Percentiles rank a stretch among this genome's conserved stretches.
These are phyloP conservation scores for Chrysodeixis includens DNA, from an alignment of 2,888 invertebrate genomes.

Conservation along the genomic window DNA sequence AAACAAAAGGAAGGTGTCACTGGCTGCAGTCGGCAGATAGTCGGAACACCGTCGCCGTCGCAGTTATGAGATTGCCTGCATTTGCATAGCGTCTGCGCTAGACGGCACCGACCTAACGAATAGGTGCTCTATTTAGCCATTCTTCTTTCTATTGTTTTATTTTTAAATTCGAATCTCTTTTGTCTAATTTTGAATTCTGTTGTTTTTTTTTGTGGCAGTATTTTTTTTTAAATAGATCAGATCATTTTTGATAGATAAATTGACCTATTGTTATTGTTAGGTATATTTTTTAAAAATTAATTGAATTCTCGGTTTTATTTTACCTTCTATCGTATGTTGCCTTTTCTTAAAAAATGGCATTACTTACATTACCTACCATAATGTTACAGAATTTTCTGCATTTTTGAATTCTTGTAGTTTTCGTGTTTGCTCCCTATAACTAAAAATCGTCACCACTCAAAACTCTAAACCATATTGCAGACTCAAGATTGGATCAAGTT, in stretches of 20 bases:
- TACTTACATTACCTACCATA: too few relatives aligned
- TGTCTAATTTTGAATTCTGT: background rate
- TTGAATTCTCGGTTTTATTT: too few relatives aligned
- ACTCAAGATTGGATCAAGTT: constrained; percentile 17
- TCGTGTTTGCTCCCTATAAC: too few relatives aligned
- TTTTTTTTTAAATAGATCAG: too few relatives aligned
- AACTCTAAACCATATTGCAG: constrained; percentile 12
- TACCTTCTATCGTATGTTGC: too few relatives aligned
- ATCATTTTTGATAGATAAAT: too few relatives aligned
- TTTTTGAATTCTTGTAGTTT: too few relatives aligned
- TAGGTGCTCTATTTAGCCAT: constrained; percentile 45
- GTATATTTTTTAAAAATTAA: too few relatives aligned
- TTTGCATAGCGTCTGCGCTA: constrained; percentile 58
- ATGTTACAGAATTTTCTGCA: too few relatives aligned
- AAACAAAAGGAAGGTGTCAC: constrained; percentile 29
- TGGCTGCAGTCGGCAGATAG: constrained; percentile 26
- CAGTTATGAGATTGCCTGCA: constrained; percentile 64
- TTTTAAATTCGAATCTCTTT: constrained; percentile 29
- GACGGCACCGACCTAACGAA: constrained; percentile 18
- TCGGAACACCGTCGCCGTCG: constrained; percentile 37
- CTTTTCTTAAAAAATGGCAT: too few relatives aligned
- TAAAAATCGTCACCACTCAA: too few relatives aligned
- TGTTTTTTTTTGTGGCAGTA: background rate
- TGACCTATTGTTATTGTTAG: too few relatives aligned
- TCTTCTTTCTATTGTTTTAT: constrained; percentile 30